These are phyloP conservation scores for Polylopha cassiicola DNA, from an alignment of 2,888 invertebrate species.

Conservation along the genomic window DNA sequence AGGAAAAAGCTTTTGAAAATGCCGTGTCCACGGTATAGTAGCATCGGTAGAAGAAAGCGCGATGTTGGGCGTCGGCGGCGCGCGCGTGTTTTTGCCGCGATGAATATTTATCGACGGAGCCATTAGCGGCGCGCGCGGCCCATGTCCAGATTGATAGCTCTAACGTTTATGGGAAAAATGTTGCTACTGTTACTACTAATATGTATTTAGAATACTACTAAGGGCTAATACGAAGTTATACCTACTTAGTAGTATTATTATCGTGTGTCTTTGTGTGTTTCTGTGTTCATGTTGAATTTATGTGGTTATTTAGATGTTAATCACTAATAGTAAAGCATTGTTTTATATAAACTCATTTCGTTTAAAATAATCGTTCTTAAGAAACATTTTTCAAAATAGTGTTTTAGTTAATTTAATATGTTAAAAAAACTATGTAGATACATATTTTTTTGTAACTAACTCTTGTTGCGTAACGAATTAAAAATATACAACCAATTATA, in stretches of 20 bases:
- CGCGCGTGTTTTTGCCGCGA: conserved; percentile 71
- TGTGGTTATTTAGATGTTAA: too few relatives aligned
- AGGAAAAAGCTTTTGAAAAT: not conserved
- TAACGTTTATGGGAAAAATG: conserved; percentile 10
- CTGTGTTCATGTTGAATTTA: too few relatives aligned
- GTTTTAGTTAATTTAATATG: not conserved
- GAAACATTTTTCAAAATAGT: not conserved
- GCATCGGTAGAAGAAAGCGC: conserved; percentile 65
- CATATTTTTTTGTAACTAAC: too few relatives aligned
- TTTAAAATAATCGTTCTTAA: not conserved
- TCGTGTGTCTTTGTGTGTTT: too few relatives aligned
- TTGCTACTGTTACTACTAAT: conserved; percentile 11
- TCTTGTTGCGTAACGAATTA: too few relatives aligned
- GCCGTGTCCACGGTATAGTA: conserved; percentile 24
- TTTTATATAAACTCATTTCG: too few relatives aligned
- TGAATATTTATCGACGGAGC: conserved; percentile 71
- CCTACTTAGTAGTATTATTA: too few relatives aligned
- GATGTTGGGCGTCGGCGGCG: conserved; percentile 54
- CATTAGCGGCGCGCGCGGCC: conserved; percentile 33
- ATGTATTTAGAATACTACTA: too few relatives aligned
- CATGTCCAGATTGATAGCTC: conserved; percentile 14
- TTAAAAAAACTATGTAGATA: too few relatives aligned
- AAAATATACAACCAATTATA: too few relatives aligned
- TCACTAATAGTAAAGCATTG: too few relatives aligned
- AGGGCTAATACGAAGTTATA: too few relatives aligned